These are phyloP conservation scores for Pseudopodoces humilis DNA, from an alignment of 2,113 vertebrate species.

Conservation along the genomic window DNA sequence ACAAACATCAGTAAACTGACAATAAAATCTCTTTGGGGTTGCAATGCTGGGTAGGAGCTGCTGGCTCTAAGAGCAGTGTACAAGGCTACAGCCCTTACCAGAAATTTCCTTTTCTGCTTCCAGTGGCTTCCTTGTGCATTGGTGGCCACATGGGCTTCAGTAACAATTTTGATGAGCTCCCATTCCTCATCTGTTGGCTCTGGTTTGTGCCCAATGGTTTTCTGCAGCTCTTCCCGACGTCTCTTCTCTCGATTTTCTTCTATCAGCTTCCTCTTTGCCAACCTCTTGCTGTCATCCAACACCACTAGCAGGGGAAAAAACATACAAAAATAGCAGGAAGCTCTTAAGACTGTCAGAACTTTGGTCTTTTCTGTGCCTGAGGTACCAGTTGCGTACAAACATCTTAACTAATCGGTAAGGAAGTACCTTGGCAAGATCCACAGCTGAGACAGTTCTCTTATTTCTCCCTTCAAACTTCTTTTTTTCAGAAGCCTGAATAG, in stretches of 20 bases:
- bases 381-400: neutral
- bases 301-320: constrained; percentile 81
- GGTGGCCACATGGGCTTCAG: constrained; percentile 94
- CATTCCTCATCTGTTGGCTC: constrained; percentile 94
- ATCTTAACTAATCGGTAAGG: neutral
- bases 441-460: neutral
- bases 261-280: constrained; percentile 95
- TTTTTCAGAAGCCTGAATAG: neutral
- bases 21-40: neutral
- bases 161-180: constrained; percentile 95
- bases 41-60: neutral
- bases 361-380: neutral
- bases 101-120: constrained; percentile 98
- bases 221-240: constrained; percentile 89
- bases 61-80: neutral
- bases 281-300: constrained; percentile 92
- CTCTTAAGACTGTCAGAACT: neutral
- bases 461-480: neutral
- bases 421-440: neutral
- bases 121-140: constrained; percentile 98
- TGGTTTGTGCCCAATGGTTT: constrained; percentile 87
- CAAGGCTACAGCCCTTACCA: constrained; percentile 80
- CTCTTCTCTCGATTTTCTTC: constrained; percentile 95
- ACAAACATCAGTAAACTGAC: neutral
- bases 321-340: neutral